Evolutionary conservation across 2,888 invertebrate genomes (phyloP).

Genomic region (Ophioninae sp.): DNA sequence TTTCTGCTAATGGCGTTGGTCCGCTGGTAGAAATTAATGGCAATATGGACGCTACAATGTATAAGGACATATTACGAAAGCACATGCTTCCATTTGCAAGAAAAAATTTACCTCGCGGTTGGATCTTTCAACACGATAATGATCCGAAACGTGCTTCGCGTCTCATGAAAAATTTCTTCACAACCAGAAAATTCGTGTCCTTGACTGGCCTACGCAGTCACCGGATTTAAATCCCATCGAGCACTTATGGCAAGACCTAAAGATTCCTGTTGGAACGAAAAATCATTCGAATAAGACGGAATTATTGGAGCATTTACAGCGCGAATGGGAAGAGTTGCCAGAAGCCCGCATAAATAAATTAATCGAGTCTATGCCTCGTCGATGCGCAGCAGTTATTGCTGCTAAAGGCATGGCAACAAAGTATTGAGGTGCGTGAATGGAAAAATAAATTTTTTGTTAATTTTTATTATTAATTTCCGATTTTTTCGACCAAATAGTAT

Average conservation of each 20-base stretch:
- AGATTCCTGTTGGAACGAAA: constrained; percentile 29
- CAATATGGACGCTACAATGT: constrained; percentile 52
- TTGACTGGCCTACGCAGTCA: not conserved
- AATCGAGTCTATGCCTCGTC: constrained; percentile 42
- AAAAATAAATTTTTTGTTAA: not conserved
- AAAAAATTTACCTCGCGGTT: too few species aligned
- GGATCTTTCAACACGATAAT: not conserved
- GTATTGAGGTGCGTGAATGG: constrained; percentile 9
- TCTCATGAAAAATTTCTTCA: not conserved
- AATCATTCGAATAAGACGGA: constrained; percentile 27
- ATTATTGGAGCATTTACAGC: constrained; percentile 21
- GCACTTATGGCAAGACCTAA: constrained; percentile 31
- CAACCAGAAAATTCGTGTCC: not conserved
- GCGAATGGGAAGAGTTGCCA: constrained; percentile 35
- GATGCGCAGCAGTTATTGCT: constrained; percentile 43
- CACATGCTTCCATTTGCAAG: constrained; percentile 40
- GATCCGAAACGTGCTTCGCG: not conserved
- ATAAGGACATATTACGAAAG: constrained; percentile 46
- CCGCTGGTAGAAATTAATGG: constrained; percentile 53
- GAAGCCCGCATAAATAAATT: constrained; percentile 15
- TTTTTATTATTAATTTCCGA: not conserved
- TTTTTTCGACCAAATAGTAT: not conserved
- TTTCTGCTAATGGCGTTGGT: constrained; percentile 46
- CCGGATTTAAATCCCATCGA: not conserved
- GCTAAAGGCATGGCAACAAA: constrained; percentile 48